These are phyloP conservation scores for rat (Rattus norvegicus) DNA, from an alignment of 2,113 vertebrate genomes.

Conservation along the genomic window GRCr8 NC_086036.1:74084501-74085000, in stretches of 20 bases:
- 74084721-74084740: not conserved
- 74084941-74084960: conserved; percentile 62
- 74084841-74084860: conserved; percentile 37
- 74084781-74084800: conserved; percentile 12
- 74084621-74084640: rapidly evolving
- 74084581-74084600: not conserved
- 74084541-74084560: conserved; percentile 26
- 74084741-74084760: not conserved
- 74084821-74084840: conserved; percentile 50
- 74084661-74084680: rapidly evolving
- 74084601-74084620: not conserved
- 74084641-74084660: not conserved
- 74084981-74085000: conserved; percentile 28
- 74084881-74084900: conserved; percentile 3
- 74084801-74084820: conserved; percentile 50
- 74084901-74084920: conserved; percentile 59
- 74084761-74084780: conserved; percentile 2
- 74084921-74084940: conserved; percentile 72
- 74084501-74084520: not conserved
- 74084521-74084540: not conserved
- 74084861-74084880: conserved; percentile 8
- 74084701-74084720: not conserved
- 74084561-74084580: not conserved
- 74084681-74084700: not conserved
- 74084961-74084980: conserved; percentile 51